These are phyloP conservation scores for Chironomus riparius DNA, from an alignment of 2,888 invertebrate species.

Conservation along the genomic window DNA sequence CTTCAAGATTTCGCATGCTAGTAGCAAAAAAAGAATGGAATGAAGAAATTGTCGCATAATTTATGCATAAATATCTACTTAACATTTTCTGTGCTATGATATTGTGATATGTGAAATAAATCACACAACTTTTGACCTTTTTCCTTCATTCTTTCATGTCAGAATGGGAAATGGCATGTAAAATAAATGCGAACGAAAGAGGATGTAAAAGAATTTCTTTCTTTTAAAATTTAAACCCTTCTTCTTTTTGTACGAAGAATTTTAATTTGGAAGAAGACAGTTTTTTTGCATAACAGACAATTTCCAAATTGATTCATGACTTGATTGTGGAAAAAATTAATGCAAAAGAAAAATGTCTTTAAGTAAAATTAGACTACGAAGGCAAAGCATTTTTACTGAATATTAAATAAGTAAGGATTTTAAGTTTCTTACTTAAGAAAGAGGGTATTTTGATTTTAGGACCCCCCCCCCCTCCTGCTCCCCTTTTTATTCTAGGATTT, in stretches of 20 bases:
- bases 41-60: not conserved
- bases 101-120: slow-evolving; percentile 1
- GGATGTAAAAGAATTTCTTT: no score
- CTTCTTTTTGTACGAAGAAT: not conserved
- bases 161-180: not conserved
- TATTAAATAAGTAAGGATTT: not conserved
- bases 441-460: no score
- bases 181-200: no score
- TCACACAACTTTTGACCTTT: not conserved
- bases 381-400: not conserved
- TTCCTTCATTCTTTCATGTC: not conserved
- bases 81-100: no score
- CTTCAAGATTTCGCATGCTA: not conserved
- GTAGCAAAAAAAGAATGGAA: not conserved
- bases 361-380: no score
- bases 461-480: no score
- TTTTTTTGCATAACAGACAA: not conserved
- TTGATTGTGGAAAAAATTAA: not conserved
- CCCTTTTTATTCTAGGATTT: no score
- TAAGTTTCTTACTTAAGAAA: no score
- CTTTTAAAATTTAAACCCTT: not conserved
- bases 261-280: not conserved
- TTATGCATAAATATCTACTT: not conserved
- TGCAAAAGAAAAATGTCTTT: no score
- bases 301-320: not conserved